Conservation (phyloP, 2,113 vertebrate genomes). For the Pholis gunnellus region DNA sequence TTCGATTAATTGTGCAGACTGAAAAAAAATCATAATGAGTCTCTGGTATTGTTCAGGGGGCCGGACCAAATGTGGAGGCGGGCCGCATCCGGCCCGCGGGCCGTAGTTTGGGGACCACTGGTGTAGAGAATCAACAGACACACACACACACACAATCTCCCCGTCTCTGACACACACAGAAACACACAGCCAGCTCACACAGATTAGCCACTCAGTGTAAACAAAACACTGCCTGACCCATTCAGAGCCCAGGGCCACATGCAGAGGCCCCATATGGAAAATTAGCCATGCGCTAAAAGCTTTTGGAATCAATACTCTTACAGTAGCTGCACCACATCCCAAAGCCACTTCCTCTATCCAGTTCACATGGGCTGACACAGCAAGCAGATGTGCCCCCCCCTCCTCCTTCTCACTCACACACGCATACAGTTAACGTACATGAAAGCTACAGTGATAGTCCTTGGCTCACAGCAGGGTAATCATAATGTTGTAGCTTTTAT, state of each 20-base stretch:
- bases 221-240: slow-evolving; percentile 61
- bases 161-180: neutral
- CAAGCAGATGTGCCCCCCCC: slow-evolving; percentile 37
- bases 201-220: slow-evolving; percentile 64
- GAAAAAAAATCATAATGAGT: no score
- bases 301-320: slow-evolving; percentile 76
- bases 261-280: slow-evolving; percentile 71
- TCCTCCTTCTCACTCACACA: neutral
- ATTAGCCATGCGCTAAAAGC: slow-evolving; percentile 75
- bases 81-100: no score
- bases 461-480: slow-evolving; percentile 21
- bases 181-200: slow-evolving; percentile 34
- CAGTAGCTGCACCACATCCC: slow-evolving; percentile 65
- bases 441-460: slow-evolving; percentile 5
- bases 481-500: slow-evolving; percentile 24
- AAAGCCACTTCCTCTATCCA: slow-evolving; percentile 53
- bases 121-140: slow-evolving; percentile 17
- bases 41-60: no score
- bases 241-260: slow-evolving; percentile 53
- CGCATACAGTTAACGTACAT: slow-evolving; percentile 16
- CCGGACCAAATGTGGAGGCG: no score
- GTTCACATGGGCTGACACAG: slow-evolving; percentile 47
- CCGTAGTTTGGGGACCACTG: no score
- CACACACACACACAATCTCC: slow-evolving; percentile 17
- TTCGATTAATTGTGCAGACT: no score